These are phyloP conservation scores for Ochotona princeps DNA, from an alignment of 2,113 vertebrate genomes.

Conservation along the genomic window DNA sequence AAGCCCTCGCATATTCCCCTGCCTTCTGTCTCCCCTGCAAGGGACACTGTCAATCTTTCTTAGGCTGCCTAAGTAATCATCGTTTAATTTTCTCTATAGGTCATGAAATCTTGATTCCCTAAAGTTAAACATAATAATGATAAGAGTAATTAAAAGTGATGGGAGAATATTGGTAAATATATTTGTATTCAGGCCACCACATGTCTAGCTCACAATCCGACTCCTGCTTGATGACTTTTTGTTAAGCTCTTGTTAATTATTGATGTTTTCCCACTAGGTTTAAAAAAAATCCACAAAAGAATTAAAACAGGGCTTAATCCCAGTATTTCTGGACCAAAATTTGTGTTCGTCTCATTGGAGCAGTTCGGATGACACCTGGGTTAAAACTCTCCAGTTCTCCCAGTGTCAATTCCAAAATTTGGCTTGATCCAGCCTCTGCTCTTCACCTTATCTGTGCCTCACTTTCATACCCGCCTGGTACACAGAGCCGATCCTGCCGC, in stretches of 20 bases:
- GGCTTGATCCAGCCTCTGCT: not conserved
- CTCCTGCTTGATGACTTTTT: not conserved
- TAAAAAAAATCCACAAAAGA: not conserved
- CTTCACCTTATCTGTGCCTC: too few relatives aligned
- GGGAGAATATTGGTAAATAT: not conserved
- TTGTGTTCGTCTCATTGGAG: not conserved
- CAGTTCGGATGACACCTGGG: not conserved
- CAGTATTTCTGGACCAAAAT: not conserved
- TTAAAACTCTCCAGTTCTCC: not conserved
- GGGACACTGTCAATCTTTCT: conserved; percentile 4
- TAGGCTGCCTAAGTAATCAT: not conserved
- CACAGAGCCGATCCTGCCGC: not conserved
- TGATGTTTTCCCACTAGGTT: not conserved
- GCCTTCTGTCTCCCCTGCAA: conserved; percentile 25
- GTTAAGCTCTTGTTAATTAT: not conserved
- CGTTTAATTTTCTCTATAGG: conserved; percentile 44
- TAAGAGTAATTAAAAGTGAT: conserved; percentile 14
- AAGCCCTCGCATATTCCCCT: not conserved
- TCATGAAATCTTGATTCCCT: conserved; percentile 30
- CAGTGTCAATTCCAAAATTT: too few relatives aligned
- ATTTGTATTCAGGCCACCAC: not conserved
- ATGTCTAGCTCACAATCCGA: not conserved
- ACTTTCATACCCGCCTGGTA: too few relatives aligned
- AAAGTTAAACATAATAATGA: not conserved
- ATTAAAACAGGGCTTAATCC: not conserved